Evolutionary conservation across 64 coral and sea anemone species (phyloP), one percentile per base, ranked within the genome.

Genomic region (Anthopleura sola): DNA sequence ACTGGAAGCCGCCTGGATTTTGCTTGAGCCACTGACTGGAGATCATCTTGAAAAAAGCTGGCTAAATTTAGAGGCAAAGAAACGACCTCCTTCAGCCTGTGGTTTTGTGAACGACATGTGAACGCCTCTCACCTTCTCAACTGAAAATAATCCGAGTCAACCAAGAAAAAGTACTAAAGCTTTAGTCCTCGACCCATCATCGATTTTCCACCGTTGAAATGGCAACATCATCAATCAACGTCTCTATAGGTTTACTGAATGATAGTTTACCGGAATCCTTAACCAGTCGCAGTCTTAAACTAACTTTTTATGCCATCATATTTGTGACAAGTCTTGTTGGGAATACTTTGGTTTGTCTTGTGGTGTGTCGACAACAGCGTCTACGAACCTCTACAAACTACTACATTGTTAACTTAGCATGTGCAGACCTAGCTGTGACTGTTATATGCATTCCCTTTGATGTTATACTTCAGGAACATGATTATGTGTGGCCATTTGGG

Each of bases 331-430:
- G 94, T 36, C 57, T 97, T 11, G 75, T 86, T 60, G 94, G 94
- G 18, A 97, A 97, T 84, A 83, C 80, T 1, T 44, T 97, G 9
- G 94, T 97, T 12, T 97, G 94, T 75, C 48, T 97, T 36, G 94
- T 97, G 10, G 94, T 97, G 14, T 92, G 90, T 51, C 80, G 87
- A 49, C 94, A 97, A 31, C 94, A 93, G 57, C 86, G 75, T 40
- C 87, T 97, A 10, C 87, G 94, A 53, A 97, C 94, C 0, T 97
- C 94, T 5, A 97, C 94, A 78, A 97, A 97, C 68, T 97, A 91
- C 37, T 97, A 92, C 71, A 97, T 97, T n/a, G 88, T 97, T 37
- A 97, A 87, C 44, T 55, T 97, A 21, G 94, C 94, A 18, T 47
- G 91, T 13, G 90, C 94, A 6, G 94, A 97, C 75, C 75, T 97